Conservation (phyloP, 2,888 invertebrate genomes). For the Nowickia ferox region DNA sequence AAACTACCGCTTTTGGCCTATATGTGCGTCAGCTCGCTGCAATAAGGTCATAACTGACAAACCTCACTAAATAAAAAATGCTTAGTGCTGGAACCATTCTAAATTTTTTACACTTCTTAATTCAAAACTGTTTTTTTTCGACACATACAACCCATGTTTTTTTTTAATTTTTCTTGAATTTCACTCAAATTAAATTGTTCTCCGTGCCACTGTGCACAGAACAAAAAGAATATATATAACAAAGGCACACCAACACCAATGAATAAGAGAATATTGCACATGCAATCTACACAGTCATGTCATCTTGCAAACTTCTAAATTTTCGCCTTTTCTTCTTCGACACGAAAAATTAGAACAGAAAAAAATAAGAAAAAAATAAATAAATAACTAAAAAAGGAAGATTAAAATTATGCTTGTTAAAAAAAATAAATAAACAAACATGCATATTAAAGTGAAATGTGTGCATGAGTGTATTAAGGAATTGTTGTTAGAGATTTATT, state of each 20-base stretch:
- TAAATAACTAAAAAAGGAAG: neutral
- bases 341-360: neutral
- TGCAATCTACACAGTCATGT: conserved; percentile 51
- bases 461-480: conserved; percentile 21
- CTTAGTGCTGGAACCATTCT: too few species aligned
- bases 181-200: neutral
- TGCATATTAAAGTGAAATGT: conserved; percentile 28
- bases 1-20: too few species aligned
- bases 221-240: neutral
- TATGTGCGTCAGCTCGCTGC: too few species aligned
- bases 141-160: too few species aligned
- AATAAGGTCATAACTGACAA: too few species aligned
- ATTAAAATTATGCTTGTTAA: conserved; percentile 55
- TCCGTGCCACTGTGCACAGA: conserved; percentile 24
- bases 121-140: too few species aligned
- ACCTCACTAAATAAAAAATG: too few species aligned
- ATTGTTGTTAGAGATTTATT: conserved; percentile 53
- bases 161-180: too few species aligned
- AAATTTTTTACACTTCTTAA: too few species aligned
- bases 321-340: conserved; percentile 18
- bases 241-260: conserved; percentile 26
- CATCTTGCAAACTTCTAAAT: conserved; percentile 65
- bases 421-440: conserved; percentile 32
- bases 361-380: neutral
- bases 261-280: conserved; percentile 2